Percentiles rank a stretch among this genome's conserved stretches.
Evolutionary conservation across 2,113 vertebrate species (phyloP).

Genomic region (Monopterus albus): DNA sequence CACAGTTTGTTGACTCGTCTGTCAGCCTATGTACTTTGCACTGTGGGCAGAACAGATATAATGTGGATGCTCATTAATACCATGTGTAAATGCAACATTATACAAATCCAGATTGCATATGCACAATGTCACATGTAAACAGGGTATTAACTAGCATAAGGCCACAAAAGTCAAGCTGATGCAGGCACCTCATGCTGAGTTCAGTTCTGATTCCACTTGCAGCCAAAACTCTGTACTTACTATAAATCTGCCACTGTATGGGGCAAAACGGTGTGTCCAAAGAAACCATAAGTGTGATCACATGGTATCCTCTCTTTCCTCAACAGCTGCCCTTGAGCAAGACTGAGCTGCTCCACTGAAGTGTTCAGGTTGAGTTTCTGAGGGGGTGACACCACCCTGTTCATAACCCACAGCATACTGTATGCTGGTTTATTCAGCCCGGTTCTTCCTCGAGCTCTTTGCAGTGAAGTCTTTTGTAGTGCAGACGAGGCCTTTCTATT

Average conservation of each 20-base stretch:
- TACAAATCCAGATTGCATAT: no score
- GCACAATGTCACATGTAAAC: background rate
- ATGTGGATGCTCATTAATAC: no score
- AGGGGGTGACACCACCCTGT: background rate
- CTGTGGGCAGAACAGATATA: no score
- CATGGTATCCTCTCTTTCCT: background rate
- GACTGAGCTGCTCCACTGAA: background rate
- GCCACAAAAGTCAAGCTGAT: background rate
- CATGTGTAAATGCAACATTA: no score
- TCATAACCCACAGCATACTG: constrained; percentile 7
- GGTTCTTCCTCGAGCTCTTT: constrained; percentile 24
- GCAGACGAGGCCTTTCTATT: constrained; percentile 41
- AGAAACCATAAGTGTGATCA: background rate
- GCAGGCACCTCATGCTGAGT: no score
- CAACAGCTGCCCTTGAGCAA: constrained; percentile 33
- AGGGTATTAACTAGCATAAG: background rate
- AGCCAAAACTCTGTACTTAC: background rate
- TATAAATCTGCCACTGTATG: background rate
- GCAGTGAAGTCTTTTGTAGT: constrained; percentile 52
- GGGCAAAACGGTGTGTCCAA: background rate
- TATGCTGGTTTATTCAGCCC: constrained; percentile 35
- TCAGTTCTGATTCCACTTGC: background rate
- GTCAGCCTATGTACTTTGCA: no score
- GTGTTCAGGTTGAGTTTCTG: constrained; percentile 4
- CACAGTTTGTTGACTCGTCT: no score